Evolutionary conservation across 2,113 vertebrate species (phyloP).

Genomic region (Proterorhinus semilunaris): DNA sequence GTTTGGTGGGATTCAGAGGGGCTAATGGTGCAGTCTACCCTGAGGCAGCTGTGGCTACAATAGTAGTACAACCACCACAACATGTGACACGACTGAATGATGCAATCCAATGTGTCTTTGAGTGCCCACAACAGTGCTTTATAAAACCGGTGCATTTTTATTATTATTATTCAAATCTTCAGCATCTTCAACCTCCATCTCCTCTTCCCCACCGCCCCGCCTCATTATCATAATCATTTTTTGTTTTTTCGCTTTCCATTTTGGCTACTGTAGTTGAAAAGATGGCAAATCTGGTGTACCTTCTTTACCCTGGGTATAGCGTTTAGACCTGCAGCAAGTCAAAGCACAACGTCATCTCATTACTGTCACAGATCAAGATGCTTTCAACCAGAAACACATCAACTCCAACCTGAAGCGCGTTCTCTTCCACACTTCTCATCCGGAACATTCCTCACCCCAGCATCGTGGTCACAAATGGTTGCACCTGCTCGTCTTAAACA

Average conservation of each 20-base stretch:
- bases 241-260: background rate
- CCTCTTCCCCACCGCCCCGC: too few relatives aligned
- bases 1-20: background rate
- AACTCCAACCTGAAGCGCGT: background rate
- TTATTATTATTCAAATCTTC: too few relatives aligned
- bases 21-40: background rate
- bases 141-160: too few relatives aligned
- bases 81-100: too few relatives aligned
- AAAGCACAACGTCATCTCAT: conserved; percentile 6
- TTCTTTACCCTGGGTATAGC: background rate
- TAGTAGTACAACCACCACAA: too few relatives aligned
- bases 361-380: conserved; percentile 4
- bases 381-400: conserved; percentile 6
- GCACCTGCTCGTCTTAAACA: conserved; percentile 21
- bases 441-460: conserved; percentile 22
- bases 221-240: background rate
- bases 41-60: too few relatives aligned
- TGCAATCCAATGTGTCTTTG: too few relatives aligned
- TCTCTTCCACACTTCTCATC: conserved; percentile 14
- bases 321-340: conserved; percentile 11
- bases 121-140: too few relatives aligned
- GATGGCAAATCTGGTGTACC: background rate
- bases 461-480: conserved; percentile 15
- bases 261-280: background rate
- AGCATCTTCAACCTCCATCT: too few relatives aligned